Base-by-base conservation (phyloP, 1,140 invertebrate species). In the Apis laboriosa region DNA sequence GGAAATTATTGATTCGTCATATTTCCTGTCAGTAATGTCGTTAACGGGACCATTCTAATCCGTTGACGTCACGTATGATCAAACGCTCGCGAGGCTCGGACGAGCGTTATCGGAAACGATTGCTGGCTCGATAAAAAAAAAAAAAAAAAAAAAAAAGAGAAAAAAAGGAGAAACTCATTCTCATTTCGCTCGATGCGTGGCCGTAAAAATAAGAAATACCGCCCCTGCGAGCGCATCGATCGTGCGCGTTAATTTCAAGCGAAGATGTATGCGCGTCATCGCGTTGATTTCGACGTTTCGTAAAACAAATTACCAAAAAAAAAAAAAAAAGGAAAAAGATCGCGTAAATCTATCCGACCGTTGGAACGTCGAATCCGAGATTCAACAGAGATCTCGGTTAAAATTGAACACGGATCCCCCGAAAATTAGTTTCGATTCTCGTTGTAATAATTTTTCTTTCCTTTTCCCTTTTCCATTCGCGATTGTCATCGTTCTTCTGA, bases 1-100 rank as follows among this genome's bases (percentile, higher is more conserved):
- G 84, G 80, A 87, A 86, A 90, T 90, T 89, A 91, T 91, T 88
- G 90, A 91, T 90, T 91, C 73, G 86, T 88, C 87, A 84, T 90
- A 90, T 87, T 89, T 90, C 80, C 79, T 82, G 80, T 83, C 86
- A 89, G 84, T 83, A 79, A 87, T 87, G 81, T 80, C 84, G 88
- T 89, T 88, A 90, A 87, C 80, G 85, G 86, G 68, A 58, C 79
- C 76, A 67, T 80, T 74, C 77, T 83, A 80, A 87, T 88, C 87
- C 73, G 80, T 91, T 88, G 83, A 88, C 86, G 78, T 84, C 86
- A 51, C 75, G 34, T 43, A 21, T 21, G 74, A 77, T 80, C 80
- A 61, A 86, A 83, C 75, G 56, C 34, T 34, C 73, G 53, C 73
- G 53, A 28, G 28, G 56, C 73, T 72, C 72, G 66, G 49, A 49